Percentiles rank a stretch among this genome's conserved stretches.
Conservation (phyloP, 2,888 invertebrate species). For the Gryllus longicercus region DNA sequence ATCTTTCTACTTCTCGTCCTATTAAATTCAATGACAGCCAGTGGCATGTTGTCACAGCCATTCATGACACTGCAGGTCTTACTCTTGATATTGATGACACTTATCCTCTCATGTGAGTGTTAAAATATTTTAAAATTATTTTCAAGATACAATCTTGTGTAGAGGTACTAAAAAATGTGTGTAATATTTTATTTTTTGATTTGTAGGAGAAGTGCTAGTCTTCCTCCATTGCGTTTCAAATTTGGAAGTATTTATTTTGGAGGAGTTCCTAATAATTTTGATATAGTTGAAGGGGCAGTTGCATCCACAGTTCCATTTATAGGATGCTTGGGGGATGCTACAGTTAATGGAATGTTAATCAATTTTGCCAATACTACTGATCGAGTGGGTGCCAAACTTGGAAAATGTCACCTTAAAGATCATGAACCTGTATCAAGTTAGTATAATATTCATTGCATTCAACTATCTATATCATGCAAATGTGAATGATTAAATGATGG, state of each 20-base stretch:
- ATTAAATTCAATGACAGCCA: slow-evolving; percentile 65
- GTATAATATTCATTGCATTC: neutral
- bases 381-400: slow-evolving; percentile 57
- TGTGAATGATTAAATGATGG: neutral
- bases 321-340: slow-evolving; percentile 92
- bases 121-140: slow-evolving; percentile 9
- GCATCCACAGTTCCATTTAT: slow-evolving; percentile 64
- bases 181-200: neutral
- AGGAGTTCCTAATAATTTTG: slow-evolving; percentile 66
- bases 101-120: slow-evolving; percentile 60
- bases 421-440: neutral
- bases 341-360: slow-evolving; percentile 75
- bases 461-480: neutral
- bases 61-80: slow-evolving; percentile 65
- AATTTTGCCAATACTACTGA: slow-evolving; percentile 72
- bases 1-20: slow-evolving; percentile 47
- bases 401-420: slow-evolving; percentile 51
- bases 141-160: slow-evolving; percentile 43
- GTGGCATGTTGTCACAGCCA: slow-evolving; percentile 91
- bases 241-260: slow-evolving; percentile 80
- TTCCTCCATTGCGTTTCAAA: slow-evolving; percentile 59
- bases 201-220: slow-evolving; percentile 54
- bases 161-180: slow-evolving; percentile 47
- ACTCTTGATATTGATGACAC: slow-evolving; percentile 82
- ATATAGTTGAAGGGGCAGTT: slow-evolving; percentile 51